Base-by-base conservation (phyloP, 53 echinoderm and acorn worm species). In the Paelopatides confundens region DNA sequence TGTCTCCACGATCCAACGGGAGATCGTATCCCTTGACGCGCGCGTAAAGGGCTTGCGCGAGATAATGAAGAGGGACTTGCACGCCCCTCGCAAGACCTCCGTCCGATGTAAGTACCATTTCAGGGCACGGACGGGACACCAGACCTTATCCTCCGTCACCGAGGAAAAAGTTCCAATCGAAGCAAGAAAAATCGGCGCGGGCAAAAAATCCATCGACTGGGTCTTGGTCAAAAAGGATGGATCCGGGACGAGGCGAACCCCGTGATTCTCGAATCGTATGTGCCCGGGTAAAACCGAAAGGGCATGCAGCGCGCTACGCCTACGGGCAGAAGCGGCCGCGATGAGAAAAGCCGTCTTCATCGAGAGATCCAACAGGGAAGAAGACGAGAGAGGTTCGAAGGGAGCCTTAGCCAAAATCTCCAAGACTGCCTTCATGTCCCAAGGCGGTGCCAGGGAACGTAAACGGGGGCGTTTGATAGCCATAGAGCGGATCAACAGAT, bases 271-370 rank as follows among this genome's bases (percentile, higher is more conserved):
- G 52, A 62, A 87, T 5, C 65, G 27, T 18, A 78, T 63, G 51
- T 79, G 81, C 2, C 81, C 47, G 5, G 88, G 77, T 2, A 46
- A 2, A 1, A 28, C 27, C 40, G 65, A 79, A 2, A 88, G 66
- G 31, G 79, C 88, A 21, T 79, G 66, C 2, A 88, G 15, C 14
- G 88, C 33, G 2, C 88, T 77, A 4, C 88, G 32, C 0, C 88
- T 47, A 0, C 81, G 65, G 1, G 81, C 68, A 11, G 81, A 88
- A 0, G 82, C 81, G 11, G 69, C 68, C 29, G 82, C 18, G 12
- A 88, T 48, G 0, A 88, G 34, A 30, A 88, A 79, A 3, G 39
- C 82, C 3, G 82, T 52, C 82, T 82, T 82, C 11, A 82, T 21
- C 6, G 81, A 34, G 0, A 79, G 30, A 31, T 65, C 12, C 2